These are phyloP conservation scores for Myxocyprinus asiaticus DNA, from an alignment of 2,113 vertebrate species.

Conservation along the genomic window DNA sequence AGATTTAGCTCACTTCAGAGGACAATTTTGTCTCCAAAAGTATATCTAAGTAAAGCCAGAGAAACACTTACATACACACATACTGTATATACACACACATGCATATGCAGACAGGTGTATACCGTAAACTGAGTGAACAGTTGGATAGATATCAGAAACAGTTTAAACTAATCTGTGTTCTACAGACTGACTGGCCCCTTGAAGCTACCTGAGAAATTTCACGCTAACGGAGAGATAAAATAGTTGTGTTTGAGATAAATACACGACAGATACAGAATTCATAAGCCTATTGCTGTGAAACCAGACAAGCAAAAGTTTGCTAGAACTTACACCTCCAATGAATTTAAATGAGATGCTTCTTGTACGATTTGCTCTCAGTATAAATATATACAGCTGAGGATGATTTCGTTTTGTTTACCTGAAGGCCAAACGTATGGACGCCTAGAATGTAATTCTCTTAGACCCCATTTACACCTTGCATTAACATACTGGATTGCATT, in stretches of 20 bases:
- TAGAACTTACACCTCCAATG: conserved; percentile 47
- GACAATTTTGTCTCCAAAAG: no score
- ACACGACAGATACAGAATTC: conserved; percentile 43
- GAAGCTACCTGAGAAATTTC: conserved; percentile 44
- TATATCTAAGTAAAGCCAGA: no score
- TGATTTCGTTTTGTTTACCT: neutral
- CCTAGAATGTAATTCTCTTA: neutral
- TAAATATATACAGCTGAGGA: neutral
- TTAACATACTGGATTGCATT: no score
- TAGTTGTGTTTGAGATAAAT: conserved; percentile 48
- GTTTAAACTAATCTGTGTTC: conserved; percentile 52
- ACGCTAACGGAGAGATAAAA: conserved; percentile 50
- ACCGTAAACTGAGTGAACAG: no score
- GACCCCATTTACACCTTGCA: no score
- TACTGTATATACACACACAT: no score
- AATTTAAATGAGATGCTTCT: conserved; percentile 50
- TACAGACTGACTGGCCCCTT: conserved; percentile 24
- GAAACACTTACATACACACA: no score
- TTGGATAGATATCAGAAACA: neutral
- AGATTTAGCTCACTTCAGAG: no score
- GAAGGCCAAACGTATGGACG: neutral
- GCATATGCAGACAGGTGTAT: no score
- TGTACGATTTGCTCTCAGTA: neutral
- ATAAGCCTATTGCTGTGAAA: conserved; percentile 47
- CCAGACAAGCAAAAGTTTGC: conserved; percentile 51